Evolutionary conservation across 2,113 vertebrate species (phyloP), one percentile per base, ranked within the genome.

Genomic region (Pachypanchax playfairii): DNA sequence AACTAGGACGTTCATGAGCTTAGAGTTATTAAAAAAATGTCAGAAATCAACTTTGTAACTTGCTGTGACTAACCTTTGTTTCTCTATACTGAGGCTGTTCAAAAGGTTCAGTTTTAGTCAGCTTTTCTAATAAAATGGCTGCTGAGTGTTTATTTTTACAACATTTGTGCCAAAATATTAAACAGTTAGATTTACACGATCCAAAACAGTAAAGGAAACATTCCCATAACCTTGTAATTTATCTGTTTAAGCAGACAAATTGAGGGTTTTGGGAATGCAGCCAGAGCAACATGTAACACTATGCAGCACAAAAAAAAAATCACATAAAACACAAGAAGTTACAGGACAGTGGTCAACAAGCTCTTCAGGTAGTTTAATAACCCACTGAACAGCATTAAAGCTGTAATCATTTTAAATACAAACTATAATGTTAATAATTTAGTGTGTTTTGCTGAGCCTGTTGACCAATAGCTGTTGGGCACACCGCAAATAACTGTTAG

Each of bases 321-420:
- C 14, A 49, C 46, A n/a, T 10, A 20, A 20, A 41, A 57, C 6
- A 49, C 38, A 41, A 15, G 6, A n/a, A 39, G 49, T 44, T 51
- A 68, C 57, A 77, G 39, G 49, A 71, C 54, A 38, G 55, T 69
- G 85, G 80, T 88, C 85, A 89, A 89, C 88, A 88, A 84, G 86
- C 80, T 90, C 86, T 84, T 59, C 1, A 5, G 47, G 41, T 17
- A 24, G 14, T 24, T 33, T n/a, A 48, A 24, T 12, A 9, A 55
- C 29, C 47, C 28, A 44, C 5, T 10, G 49, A 25, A 17, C 39
- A 39, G 15, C 18, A 12, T 25, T 4, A 15, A 33, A 24, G 11
- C 49, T 24, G 1, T 26, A 20, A 39, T 10, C 9, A 15, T 7
- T 15, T 21, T 41, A 6, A 14, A 44, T 11, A 26, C 18, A 57